Evolutionary conservation across 2,113 vertebrate genomes (phyloP).

Genomic region (Paracanthobrama guichenoti): DNA sequence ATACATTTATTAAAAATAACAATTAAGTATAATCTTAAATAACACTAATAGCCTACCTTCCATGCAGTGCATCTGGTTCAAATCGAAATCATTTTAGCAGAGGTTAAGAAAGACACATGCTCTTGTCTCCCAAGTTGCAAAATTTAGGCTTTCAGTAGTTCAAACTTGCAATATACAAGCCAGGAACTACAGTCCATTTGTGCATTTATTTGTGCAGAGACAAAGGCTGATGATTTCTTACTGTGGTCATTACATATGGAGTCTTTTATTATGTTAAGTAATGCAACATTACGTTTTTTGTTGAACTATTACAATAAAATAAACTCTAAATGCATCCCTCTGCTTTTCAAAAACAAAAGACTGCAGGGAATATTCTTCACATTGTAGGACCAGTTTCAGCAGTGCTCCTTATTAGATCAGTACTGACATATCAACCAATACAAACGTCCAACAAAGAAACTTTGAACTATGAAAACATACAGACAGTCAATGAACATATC

Average conservation of each 20-base stretch:
- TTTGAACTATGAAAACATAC: conserved; percentile 30
- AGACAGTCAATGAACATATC: conserved; percentile 27
- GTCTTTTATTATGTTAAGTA: background rate
- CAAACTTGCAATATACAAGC: background rate
- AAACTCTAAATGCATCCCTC: background rate
- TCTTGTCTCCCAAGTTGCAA: conserved; percentile 13
- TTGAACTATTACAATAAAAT: conserved; percentile 18
- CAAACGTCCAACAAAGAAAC: conserved; percentile 2
- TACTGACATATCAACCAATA: conserved; percentile 15
- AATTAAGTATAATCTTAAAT: conserved; percentile 26
- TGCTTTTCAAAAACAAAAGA: conserved; percentile 1
- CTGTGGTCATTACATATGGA: background rate
- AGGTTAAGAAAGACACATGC: conserved; percentile 11
- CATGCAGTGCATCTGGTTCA: background rate
- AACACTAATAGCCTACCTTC: background rate
- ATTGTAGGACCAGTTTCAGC: conserved; percentile 5
- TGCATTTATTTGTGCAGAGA: conserved; percentile 17
- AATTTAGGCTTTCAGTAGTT: background rate
- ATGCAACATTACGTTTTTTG: background rate
- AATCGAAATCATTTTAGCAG: conserved; percentile 14
- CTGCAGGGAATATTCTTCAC: conserved; percentile 7
- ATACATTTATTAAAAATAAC: conserved; percentile 1
- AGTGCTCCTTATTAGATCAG: conserved; percentile 9
- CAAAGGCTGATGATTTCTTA: background rate
- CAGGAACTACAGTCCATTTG: background rate